Base-by-base conservation (phyloP, 2,888 invertebrate genomes). In the Cosmorhoe ocellata region DNA sequence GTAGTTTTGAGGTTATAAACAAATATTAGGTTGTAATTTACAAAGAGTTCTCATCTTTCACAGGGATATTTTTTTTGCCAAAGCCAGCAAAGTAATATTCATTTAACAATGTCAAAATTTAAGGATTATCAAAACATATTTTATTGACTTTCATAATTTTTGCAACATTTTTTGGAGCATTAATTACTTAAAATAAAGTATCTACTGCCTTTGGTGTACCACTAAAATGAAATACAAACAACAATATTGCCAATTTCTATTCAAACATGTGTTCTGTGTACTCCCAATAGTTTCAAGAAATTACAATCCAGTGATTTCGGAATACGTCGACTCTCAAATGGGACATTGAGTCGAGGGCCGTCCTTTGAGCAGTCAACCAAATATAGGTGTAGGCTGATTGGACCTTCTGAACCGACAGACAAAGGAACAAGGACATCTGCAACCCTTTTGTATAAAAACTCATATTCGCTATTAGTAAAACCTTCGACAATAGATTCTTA, bases 361-460 rank as follows among this genome's bases (percentile, higher is more conserved):
- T 55, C 57, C 52, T 57, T 54, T 44, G 46, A 33, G 51, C 56
- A 60, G 41, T 50, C 44, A 43, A 58, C 47, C 58, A 58, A 51
- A 58, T 38, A 42, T 45, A 48, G 58, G 36, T 40, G 40, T 45
- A 55, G 52, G 6, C 43, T 59, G 59, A 59, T 59, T 59, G 51
- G 55, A 45, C 43, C 56, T 49, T 34, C 45, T 50, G 38, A 40
- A 44, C 52, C 31, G 48, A 43, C 39, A 54, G 42, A 60, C 55
- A 60, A 57, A 51, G 59, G 57, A n/a, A n/a, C n/a, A n/a, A n/a
- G n/a, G 47, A 43, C 45, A 58, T 48, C 51, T n/a, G 32, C 41
- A 50, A 57, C 57, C 59, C 50, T 56, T 58, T 53, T 45, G 40
- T 34, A 31, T 27, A 33, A 33, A 36, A 43, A 43, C 49, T 43